Evolutionary conservation across 2,113 vertebrate species (phyloP), one percentile per base, ranked within the genome.

Genomic region (Mobula hypostoma): DNA sequence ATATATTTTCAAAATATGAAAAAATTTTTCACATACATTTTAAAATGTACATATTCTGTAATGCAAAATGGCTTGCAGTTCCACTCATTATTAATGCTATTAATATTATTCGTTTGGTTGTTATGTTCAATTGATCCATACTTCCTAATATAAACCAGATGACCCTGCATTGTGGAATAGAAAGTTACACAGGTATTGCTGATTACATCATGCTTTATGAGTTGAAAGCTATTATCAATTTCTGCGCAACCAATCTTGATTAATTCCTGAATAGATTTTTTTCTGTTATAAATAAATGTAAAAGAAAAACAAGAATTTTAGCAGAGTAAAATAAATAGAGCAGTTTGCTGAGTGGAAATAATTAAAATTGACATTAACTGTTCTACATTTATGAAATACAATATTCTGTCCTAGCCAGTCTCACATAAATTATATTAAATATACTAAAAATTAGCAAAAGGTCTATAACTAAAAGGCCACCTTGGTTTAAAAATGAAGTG

Each of bases 341-440:
- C 15, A 5, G 2, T 74, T 21, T 74, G 3, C 72, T 21, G 15
- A 14, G 72, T n/a, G 8, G 27, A 91, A 68, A 93, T 87, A 56
- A 93, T 56, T 40, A 11, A 27, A 93, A 76, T 12, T 93, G 70
- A 74, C 21, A 24, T 40, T 40, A 76, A 74, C 21, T 1, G 36
- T 76, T 76, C 66, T 24, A 56, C 72, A 93, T 56, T 93, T 93
- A 93, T 29, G 68, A 74, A 93, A 48, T 93, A 74, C 48, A 93
- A 93, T 93, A 36, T 72, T 40, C 91, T 56, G 21, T 15, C 70
- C 70, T 56, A 76, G 91, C 24, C 68, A 93, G 24, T 93, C 40
- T 76, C 24, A 48, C 15, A 36, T 27, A 91, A 36, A 91, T 91
- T n/a, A 91, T 70, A 36, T 91, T 91, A 70, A 36, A n/a, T 21